Evolutionary conservation across 2,113 vertebrate genomes (phyloP).

Genomic region (Psittacula cyanocephala): DNA sequence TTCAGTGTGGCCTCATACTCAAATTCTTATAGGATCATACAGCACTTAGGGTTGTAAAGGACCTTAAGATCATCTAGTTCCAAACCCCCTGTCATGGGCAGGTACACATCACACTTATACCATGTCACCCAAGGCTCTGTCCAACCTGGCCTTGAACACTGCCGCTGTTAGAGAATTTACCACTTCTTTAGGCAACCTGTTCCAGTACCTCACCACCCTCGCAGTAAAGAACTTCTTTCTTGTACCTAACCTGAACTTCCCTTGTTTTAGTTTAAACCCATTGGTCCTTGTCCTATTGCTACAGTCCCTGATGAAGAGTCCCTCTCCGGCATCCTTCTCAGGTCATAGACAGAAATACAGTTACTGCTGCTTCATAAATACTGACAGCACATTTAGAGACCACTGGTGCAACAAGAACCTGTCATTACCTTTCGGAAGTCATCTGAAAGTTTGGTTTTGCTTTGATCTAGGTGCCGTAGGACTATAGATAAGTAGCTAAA

Average conservation of each 20-base stretch:
- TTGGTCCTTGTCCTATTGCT: background rate
- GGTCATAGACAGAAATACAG: background rate
- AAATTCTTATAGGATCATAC: too few species aligned
- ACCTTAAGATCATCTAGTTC: background rate
- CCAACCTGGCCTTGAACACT: background rate
- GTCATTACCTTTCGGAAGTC: background rate
- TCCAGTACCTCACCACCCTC: background rate
- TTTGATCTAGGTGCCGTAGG: background rate
- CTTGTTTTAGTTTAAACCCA: background rate
- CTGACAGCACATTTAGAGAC: rapidly evolving
- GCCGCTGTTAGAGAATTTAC: background rate
- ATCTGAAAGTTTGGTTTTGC: background rate
- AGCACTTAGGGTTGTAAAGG: background rate
- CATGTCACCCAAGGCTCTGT: background rate
- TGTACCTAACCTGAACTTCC: background rate
- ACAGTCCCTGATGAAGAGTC: background rate
- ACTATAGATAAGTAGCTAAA: rapidly evolving
- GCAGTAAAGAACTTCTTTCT: background rate
- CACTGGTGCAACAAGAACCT: background rate
- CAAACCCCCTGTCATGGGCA: background rate
- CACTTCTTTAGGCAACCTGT: background rate
- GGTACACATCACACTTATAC: background rate
- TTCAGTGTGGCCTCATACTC: too few species aligned
- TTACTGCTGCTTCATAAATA: background rate
- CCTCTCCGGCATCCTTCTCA: background rate